Percentiles rank a stretch among this genome's conserved stretches.
phyloP scores from a whole-genome alignment of 2,797 vertebrate genomes.

The Nothura maculosa region DNA sequence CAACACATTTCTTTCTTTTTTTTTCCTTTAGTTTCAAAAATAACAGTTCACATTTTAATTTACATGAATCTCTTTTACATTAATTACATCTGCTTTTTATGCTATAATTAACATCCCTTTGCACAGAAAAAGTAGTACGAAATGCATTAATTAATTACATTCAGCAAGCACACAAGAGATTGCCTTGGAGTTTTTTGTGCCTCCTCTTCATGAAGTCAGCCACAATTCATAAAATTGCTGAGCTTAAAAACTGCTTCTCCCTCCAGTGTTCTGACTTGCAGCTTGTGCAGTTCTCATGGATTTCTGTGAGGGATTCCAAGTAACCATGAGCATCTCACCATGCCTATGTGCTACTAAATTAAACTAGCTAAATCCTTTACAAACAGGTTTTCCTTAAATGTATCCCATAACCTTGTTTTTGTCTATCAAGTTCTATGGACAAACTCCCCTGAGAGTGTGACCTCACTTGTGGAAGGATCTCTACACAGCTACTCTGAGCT shows the following conservation, averaged over 20 bases:
- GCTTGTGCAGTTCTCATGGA: background rate
- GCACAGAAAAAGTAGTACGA: background rate
- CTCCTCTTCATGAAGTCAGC: background rate
- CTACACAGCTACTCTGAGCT: constrained; percentile 12
- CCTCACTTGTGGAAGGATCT: background rate
- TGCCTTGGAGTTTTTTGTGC: background rate
- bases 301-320: background rate
- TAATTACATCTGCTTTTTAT: constrained; percentile 5
- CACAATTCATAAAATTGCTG: background rate
- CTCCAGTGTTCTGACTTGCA: background rate
- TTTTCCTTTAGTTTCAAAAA: background rate
- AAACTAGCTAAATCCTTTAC: background rate
- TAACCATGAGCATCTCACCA: background rate
- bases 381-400: constrained; percentile 29
- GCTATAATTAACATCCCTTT: constrained; percentile 40
- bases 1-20: background rate
- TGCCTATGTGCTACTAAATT: background rate
- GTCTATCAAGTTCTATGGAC: background rate
- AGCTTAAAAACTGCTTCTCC: constrained; percentile 5
- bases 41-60: background rate
- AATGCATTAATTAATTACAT: constrained; percentile 52
- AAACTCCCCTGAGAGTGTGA: constrained; percentile 25
- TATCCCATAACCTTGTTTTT: background rate
- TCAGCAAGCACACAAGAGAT: constrained; percentile 43
- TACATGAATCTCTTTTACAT: background rate